Conservation (phyloP, 2,797 vertebrate species). For the Simalia tracyae region DNA sequence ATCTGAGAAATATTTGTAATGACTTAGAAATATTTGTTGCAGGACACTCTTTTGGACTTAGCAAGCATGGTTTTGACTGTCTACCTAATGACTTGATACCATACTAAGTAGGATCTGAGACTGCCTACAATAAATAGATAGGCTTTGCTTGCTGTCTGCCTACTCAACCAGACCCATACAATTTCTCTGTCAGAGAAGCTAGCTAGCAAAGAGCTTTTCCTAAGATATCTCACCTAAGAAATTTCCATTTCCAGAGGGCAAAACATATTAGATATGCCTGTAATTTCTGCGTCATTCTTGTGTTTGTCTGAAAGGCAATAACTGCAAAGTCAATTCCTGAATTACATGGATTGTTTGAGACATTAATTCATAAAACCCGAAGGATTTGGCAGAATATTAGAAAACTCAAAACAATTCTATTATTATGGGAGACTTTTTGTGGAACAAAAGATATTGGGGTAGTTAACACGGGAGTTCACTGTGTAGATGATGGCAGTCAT, state of each 20-base stretch:
- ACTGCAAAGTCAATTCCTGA: conserved; percentile 17
- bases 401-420: conserved; percentile 17
- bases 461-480: background rate
- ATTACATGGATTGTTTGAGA: conserved; percentile 20
- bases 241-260: conserved; percentile 12
- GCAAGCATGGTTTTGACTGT: background rate
- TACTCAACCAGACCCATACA: background rate
- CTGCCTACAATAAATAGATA: background rate
- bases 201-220: background rate
- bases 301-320: conserved; percentile 24
- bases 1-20: background rate
- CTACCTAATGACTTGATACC: background rate
- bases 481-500: background rate
- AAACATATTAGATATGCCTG: conserved; percentile 19
- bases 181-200: background rate
- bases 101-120: background rate
- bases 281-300: conserved; percentile 15
- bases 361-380: conserved; percentile 18
- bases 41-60: background rate
- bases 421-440: background rate
- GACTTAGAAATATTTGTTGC: background rate
- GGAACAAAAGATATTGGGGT: background rate
- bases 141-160: background rate
- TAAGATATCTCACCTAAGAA: conserved; percentile 4
- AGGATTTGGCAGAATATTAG: conserved; percentile 16